phyloP scores from a whole-genome alignment of 1,140 invertebrate genomes.

The Bombus balteatus region DNA sequence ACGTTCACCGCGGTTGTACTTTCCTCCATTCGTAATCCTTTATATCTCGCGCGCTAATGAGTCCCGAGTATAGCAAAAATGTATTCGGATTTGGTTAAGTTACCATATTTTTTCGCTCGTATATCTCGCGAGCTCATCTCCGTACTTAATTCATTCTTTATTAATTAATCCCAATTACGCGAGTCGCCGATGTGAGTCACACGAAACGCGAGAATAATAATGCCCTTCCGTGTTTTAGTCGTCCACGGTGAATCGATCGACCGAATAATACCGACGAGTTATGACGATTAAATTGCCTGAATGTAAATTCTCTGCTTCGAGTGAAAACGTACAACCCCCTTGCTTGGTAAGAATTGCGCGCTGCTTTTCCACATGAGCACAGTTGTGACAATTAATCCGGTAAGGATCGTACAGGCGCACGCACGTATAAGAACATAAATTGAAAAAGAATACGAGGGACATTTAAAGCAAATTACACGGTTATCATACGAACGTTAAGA shows the following conservation, averaged over 20 bases:
- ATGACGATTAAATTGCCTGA: slow-evolving; percentile 7
- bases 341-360: background rate
- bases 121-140: background rate
- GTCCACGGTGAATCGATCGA: slow-evolving; percentile 2
- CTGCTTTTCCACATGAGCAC: background rate
- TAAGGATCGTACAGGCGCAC: no score
- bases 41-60: slow-evolving; percentile 9
- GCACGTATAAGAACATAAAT: background rate
- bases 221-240: slow-evolving; percentile 3
- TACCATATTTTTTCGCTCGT: background rate
- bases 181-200: background rate
- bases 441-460: background rate
- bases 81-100: background rate
- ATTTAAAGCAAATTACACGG: no score
- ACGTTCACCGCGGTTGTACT: background rate
- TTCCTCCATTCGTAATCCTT: background rate
- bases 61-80: background rate
- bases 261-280: slow-evolving; percentile 14
- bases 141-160: background rate
- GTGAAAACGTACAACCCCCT: background rate
- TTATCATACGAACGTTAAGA: background rate
- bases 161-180: slow-evolving; percentile 32
- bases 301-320: background rate
- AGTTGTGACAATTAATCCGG: background rate
- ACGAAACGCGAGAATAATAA: slow-evolving; percentile 9